Conservation (phyloP, 2,113 vertebrate species). For the Carassius auratus region DNA sequence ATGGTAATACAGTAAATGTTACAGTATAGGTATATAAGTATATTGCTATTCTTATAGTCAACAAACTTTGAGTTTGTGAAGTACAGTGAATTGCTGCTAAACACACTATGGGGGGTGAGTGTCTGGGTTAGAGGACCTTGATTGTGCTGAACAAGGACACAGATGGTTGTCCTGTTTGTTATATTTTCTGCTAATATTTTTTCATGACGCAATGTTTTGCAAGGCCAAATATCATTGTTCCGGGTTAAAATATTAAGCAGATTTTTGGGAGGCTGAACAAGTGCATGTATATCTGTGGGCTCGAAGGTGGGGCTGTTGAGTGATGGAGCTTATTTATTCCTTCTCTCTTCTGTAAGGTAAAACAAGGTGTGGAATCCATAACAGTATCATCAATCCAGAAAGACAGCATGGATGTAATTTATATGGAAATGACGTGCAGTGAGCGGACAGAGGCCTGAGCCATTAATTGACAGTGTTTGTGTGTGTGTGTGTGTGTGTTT, state of each 20-base stretch:
- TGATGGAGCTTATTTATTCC: constrained; percentile 70
- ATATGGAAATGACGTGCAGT: constrained; percentile 76
- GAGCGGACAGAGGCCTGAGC: constrained; percentile 66
- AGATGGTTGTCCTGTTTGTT: constrained; percentile 40
- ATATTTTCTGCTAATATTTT: constrained; percentile 36
- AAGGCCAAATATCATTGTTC: constrained; percentile 25
- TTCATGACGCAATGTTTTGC: constrained; percentile 47
- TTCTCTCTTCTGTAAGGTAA: constrained; percentile 72
- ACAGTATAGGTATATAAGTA: background rate
- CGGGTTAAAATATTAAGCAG: background rate
- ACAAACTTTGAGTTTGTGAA: background rate
- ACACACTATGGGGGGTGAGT: background rate
- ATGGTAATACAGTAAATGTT: too few species aligned
- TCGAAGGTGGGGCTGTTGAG: constrained; percentile 18
- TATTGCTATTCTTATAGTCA: background rate
- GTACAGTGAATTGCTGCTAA: background rate
- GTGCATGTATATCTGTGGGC: constrained; percentile 50
- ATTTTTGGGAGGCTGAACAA: background rate
- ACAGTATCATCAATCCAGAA: constrained; percentile 75
- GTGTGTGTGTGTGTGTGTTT: background rate
- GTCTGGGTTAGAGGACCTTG: background rate
- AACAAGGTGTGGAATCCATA: constrained; percentile 69
- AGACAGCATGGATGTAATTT: constrained; percentile 77
- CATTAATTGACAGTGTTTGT: constrained; percentile 62
- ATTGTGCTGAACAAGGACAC: constrained; percentile 39